phyloP scores from a whole-genome alignment of 2,888 invertebrate genomes.

The Hydropsyche betteni region DNA sequence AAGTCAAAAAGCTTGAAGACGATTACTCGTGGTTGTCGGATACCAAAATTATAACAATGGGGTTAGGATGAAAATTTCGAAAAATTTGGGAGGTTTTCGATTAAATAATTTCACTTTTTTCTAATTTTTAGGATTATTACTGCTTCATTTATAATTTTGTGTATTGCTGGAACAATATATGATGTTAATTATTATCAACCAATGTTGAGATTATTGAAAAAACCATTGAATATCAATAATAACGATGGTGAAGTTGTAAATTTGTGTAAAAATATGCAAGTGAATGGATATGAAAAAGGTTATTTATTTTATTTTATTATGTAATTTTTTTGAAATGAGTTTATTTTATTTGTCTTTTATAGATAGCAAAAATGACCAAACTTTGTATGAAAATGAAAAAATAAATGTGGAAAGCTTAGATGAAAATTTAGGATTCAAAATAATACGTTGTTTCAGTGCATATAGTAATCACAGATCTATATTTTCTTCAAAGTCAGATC shows the following conservation, averaged over 20 bases:
- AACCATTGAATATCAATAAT: neutral
- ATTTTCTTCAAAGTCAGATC: conserved; percentile 56
- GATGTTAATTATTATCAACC: conserved; percentile 55
- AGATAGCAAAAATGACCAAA: neutral
- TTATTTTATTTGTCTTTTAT: no score
- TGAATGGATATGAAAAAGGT: neutral
- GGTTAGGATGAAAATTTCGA: conserved; percentile 54
- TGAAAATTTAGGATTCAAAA: conserved; percentile 52
- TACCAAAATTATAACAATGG: conserved; percentile 56
- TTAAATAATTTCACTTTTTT: no score
- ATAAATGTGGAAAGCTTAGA: conserved; percentile 36
- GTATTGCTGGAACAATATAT: conserved; percentile 56
- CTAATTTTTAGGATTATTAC: neutral
- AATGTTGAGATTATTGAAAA: conserved; percentile 23
- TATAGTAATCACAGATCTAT: conserved; percentile 61
- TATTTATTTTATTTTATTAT: neutral
- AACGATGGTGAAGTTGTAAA: neutral
- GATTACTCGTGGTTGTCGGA: conserved; percentile 44
- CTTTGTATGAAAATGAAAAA: neutral
- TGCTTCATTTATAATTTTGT: neutral
- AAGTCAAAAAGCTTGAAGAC: conserved; percentile 41
- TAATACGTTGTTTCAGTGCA: conserved; percentile 63
- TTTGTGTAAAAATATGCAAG: neutral
- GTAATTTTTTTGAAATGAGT: no score
- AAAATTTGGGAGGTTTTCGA: no score